phyloP scores from a whole-genome alignment of 1,140 invertebrate species.

The Diploscapter pachys region DNA sequence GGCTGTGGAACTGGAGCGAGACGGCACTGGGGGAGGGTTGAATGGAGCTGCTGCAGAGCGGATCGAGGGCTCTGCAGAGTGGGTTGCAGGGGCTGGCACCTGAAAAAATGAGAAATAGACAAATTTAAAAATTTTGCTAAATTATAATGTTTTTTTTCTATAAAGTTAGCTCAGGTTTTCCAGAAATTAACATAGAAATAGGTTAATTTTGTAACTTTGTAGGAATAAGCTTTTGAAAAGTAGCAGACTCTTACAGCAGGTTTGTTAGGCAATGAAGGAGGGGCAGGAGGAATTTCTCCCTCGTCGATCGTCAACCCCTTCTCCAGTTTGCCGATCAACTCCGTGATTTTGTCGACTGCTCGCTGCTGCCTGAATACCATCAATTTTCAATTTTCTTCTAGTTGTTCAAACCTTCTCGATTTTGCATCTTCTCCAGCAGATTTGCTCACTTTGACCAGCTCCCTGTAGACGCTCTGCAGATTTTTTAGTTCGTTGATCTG shows the following conservation, averaged over 20 bases:
- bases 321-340: conserved; percentile 24
- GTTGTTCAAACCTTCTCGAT: too few species aligned
- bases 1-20: conserved; percentile 23
- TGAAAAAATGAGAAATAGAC: neutral
- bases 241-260: neutral
- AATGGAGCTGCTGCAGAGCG: conserved; percentile 6
- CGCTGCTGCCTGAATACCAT: conserved; percentile 32
- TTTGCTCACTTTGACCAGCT: neutral
- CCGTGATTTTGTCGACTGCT: conserved; percentile 26
- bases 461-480: conserved; percentile 1
- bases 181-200: neutral
- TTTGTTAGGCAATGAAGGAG: conserved; percentile 13
- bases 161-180: neutral
- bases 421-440: too few species aligned
- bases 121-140: neutral
- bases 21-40: conserved; percentile 16
- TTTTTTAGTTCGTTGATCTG: neutral
- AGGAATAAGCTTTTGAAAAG: neutral
- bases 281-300: conserved; percentile 30
- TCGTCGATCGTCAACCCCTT: conserved; percentile 30
- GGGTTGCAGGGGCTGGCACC: neutral
- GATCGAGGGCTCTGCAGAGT: neutral
- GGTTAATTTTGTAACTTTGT: neutral
- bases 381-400: neutral
- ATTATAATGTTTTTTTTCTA: neutral